Evolutionary conservation across 2,113 vertebrate species (phyloP), one percentile per base, ranked within the genome.

Genomic region (Caranx ignobilis): DNA sequence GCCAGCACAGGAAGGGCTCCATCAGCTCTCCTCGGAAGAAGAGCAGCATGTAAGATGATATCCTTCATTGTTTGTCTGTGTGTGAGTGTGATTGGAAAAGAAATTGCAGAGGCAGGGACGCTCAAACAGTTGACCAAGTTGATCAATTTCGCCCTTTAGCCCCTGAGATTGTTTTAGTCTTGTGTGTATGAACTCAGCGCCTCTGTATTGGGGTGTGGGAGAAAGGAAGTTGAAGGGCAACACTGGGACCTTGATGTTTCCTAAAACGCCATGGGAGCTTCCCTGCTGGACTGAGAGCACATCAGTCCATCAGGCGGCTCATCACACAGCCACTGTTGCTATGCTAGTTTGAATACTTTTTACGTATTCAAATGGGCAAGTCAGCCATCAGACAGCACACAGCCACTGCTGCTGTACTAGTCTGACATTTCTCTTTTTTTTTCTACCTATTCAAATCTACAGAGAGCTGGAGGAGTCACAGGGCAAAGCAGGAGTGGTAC

Each of bases 21-120:
- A 66, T 82, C 70, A 88, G 88, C 88, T 91, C 89, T 79, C 87
- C 86, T 15, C 32, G 32, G 69, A 92, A 94, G 92, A 90, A 86
- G 68, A 86, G 81, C 91, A 94, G 94, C 91, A 87, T 90, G 94
- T 93, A 85, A 93, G 92, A 88, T 16, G 52, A 26, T n/a, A 62
- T 41, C 2, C 79, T 94, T 92, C 91, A 41, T 71, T 87, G 91
- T 91, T 0, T 91, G 31, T 75, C 0, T 71, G 45, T 81, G 52
- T 75, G n/a, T 31, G 21, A 54, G 26, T 31, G 15, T 69, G 32
- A 16, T 50, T 13, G 54, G 31, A 45, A 32, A 45, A 26, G 37
- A 34, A 43, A 60, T 39, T 31, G 18, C 21, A 41, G 3, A 31
- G 37, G 19, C 16, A 41, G 31, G 47, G 56, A 68, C 2, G n/a